Base-by-base conservation (phyloP, 2,113 vertebrate genomes). In the Lampris incognitus region DNA sequence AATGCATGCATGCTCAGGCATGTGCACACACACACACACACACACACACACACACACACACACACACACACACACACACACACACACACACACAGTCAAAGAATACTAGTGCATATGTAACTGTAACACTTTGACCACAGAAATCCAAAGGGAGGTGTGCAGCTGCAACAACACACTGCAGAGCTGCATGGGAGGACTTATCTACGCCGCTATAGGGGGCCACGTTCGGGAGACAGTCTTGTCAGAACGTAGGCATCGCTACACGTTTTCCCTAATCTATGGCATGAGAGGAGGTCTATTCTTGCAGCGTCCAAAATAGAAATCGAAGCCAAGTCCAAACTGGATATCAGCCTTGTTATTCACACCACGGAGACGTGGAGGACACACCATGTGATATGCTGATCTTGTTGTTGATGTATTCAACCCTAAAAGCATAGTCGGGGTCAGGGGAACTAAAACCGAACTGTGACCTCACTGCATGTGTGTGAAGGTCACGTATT, bases 401-500 rank as follows among this genome's bases (percentile, higher is more conserved):
- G 83, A 82, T 81, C 70, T 77, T 56, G 63, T 9, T 48, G 42
- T 9, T 75, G 66, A 81, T 75, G 61, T 66, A 75, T 75, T 75
- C 46, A n/a, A 79, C 59, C 55, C 60, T 67, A 78, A 80, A 82
- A 85, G 74, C 55, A 46, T 57, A 48, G 52, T 11, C 59, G 24
- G 24, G 24, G 73, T 54, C 56, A 0, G 49, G 40, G 59, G 67
- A 84, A 52, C 68, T 80, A 61, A 69, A 55, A 24, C 24, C 48
- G 6, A 79, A 84, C 77, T 84, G 68, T 49, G 39, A 72, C 78
- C 72, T 24, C 75, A 88, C 85, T 85, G 83, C 88, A 78, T 73
- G 38, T 60, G 36, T 4, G 7, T 76, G 76, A 90, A 77, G 76
- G 63, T 79, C 57, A 62, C 61, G 73, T 80, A 64, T 74, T 24